Evolutionary conservation across 2,888 invertebrate genomes (phyloP).

Genomic region (Hecatera dysodea): DNA sequence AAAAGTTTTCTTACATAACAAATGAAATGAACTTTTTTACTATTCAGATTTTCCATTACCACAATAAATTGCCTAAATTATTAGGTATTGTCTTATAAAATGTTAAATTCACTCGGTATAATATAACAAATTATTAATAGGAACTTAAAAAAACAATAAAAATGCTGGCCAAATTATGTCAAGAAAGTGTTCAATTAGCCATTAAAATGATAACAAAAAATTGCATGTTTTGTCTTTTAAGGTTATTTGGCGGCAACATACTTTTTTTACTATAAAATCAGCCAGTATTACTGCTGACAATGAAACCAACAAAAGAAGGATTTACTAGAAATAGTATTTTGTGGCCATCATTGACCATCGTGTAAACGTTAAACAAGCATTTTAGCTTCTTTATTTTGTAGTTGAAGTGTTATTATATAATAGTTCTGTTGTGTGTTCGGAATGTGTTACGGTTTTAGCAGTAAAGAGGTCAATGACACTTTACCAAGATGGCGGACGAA

Average conservation of each 20-base stretch:
- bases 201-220: background rate
- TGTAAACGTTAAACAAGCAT: slow-evolving; percentile 19
- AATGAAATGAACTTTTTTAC: background rate
- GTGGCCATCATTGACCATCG: slow-evolving; percentile 15
- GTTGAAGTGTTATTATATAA: slow-evolving; percentile 36
- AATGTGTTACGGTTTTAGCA: slow-evolving; percentile 61
- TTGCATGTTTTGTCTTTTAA: background rate
- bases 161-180: background rate
- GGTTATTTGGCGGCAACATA: background rate
- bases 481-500: slow-evolving; percentile 52
- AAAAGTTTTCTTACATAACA: background rate
- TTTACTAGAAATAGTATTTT: slow-evolving; percentile 11
- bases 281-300: background rate
- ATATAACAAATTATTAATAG: background rate
- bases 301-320: background rate
- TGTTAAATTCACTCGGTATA: background rate
- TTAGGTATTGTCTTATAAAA: background rate
- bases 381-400: slow-evolving; percentile 33
- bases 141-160: background rate
- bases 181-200: slow-evolving; percentile 8
- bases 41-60: background rate
- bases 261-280: slow-evolving; percentile 8
- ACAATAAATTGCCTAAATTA: too few relatives aligned
- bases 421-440: slow-evolving; percentile 43
- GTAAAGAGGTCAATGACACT: slow-evolving; percentile 60